A percentile compares a stretch with the other conserved stretches of the same genome.
These are phyloP conservation scores for Cossypha niveicapilla DNA, from an alignment of 2,797 vertebrate species.

Conservation along the genomic window DNA sequence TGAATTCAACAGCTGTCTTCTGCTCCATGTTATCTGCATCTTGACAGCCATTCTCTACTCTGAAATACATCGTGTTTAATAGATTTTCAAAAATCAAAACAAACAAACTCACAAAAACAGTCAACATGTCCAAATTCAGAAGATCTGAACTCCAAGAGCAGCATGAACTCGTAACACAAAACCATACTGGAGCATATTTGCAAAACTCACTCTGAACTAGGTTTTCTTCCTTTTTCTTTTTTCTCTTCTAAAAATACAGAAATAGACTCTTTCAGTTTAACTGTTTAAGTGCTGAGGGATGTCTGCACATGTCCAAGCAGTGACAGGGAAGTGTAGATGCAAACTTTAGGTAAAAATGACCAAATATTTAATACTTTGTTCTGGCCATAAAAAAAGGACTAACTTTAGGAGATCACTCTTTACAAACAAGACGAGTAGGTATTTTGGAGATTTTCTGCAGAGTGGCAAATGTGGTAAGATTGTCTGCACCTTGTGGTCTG, in stretches of 20 bases:
- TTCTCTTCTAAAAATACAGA: neutral
- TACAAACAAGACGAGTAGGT: neutral
- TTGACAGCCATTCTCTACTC: neutral
- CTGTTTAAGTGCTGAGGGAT: neutral
- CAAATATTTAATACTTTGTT: neutral
- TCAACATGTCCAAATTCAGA: neutral
- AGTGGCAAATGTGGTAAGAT: neutral
- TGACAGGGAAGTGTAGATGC: accelerated
- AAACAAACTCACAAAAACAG: neutral
- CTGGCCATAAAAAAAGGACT: neutral
- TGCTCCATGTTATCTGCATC: neutral
- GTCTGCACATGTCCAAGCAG: neutral
- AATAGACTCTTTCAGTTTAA: neutral
- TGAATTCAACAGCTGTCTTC: neutral
- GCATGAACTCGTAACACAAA: neutral
- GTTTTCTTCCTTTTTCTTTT: neutral
- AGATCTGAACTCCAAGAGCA: neutral
- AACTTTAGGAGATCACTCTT: neutral
- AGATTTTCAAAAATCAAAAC: neutral
- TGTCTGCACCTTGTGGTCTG: neutral
- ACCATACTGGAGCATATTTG: neutral
- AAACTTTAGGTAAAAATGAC: neutral
- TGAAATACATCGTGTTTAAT: neutral
- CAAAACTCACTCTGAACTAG: neutral
- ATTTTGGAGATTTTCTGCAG: neutral